Conservation (phyloP, 1,140 invertebrate genomes). For the Diachasma alloeum region DNA sequence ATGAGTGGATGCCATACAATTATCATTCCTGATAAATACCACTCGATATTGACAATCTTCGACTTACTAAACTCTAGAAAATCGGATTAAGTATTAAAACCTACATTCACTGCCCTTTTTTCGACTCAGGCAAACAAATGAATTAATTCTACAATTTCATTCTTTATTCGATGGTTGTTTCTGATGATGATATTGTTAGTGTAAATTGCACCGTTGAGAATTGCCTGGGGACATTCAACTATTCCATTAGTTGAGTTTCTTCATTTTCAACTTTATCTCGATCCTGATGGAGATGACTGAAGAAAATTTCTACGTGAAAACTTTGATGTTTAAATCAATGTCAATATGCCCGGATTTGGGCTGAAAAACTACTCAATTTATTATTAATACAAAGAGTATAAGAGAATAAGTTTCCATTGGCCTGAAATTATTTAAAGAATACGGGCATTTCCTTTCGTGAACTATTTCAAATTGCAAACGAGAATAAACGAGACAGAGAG, state of each 20-base stretch:
- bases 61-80: slow-evolving; percentile 43
- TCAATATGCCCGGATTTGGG: not conserved
- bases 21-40: slow-evolving; percentile 1
- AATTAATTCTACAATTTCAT: not conserved
- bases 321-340: not conserved
- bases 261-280: not conserved
- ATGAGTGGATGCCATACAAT: not conserved
- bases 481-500: not conserved
- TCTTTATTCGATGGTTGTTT: not conserved
- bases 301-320: not conserved
- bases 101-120: slow-evolving; percentile 13
- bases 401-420: slow-evolving; percentile 25
- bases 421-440: slow-evolving; percentile 12
- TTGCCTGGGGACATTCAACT: not conserved
- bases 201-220: not conserved
- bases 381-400: not conserved
- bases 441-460: not conserved
- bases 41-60: slow-evolving; percentile 57
- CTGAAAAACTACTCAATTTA: not conserved
- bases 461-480: not conserved
- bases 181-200: not conserved
- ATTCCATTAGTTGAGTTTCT: too few species aligned
- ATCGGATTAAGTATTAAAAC: slow-evolving; percentile 49
- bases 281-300: not conserved
- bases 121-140: not conserved